These are phyloP conservation scores for Oryzias woworae DNA, from an alignment of 2,113 vertebrate genomes.

Conservation along the genomic window DNA sequence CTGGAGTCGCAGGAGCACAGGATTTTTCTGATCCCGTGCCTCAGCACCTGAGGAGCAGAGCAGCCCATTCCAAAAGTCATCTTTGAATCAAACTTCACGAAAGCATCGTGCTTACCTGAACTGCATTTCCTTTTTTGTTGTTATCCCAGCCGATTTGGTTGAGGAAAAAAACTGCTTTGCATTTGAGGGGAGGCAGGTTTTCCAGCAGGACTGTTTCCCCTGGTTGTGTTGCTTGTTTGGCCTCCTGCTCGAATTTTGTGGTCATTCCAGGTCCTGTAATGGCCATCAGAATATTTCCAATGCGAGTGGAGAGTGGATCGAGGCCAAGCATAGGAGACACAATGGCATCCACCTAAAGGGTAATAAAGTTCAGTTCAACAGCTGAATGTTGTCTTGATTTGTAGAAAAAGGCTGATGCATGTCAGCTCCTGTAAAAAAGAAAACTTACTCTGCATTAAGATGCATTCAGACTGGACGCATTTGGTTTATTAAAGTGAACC, in stretches of 20 bases:
- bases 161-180: conserved; percentile 55
- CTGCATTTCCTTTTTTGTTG: conserved; percentile 29
- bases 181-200: conserved; percentile 9
- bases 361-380: neutral
- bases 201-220: conserved; percentile 43
- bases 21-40: conserved; percentile 22
- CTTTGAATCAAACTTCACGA: too few relatives aligned
- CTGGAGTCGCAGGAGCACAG: conserved; percentile 38
- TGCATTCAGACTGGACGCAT: too few relatives aligned
- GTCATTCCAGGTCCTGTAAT: conserved; percentile 36
- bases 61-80: neutral
- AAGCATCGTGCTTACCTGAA: conserved; percentile 39
- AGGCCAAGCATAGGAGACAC: conserved; percentile 57
- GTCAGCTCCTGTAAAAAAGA: too few relatives aligned
- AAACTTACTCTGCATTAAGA: too few relatives aligned
- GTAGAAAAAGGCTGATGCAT: too few relatives aligned
- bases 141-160: conserved; percentile 51
- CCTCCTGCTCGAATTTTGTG: conserved; percentile 22
- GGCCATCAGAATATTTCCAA: conserved; percentile 28
- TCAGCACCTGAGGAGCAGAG: conserved; percentile 45
- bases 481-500: too few relatives aligned
- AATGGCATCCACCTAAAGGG: conserved; percentile 57
- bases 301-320: conserved; percentile 37
- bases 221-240: conserved; percentile 11
- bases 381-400: neutral